phyloP scores from a whole-genome alignment of 92 coral and sea anemone species.

The Porites divaricata region DNA sequence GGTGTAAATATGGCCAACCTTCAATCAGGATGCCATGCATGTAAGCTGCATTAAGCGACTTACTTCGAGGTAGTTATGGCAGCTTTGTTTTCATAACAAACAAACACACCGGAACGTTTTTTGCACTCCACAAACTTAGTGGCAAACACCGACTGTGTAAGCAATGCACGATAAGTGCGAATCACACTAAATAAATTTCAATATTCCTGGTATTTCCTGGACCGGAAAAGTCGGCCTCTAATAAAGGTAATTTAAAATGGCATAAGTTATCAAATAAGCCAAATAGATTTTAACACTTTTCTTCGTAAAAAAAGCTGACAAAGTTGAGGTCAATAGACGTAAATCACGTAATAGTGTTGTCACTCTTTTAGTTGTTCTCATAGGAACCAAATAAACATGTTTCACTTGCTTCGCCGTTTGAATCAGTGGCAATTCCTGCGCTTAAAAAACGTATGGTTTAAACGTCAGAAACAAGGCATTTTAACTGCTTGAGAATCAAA shows the following conservation, averaged over 20 bases:
- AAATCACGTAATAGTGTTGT: neutral
- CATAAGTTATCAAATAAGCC: neutral
- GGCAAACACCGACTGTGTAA: neutral
- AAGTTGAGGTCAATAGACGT: slow-evolving; percentile 12
- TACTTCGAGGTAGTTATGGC: neutral
- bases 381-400: neutral
- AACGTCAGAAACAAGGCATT: neutral
- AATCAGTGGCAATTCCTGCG: neutral
- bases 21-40: neutral
- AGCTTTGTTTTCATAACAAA: slow-evolving; percentile 7
- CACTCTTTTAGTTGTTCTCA: slow-evolving; percentile 1
- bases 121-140: neutral
- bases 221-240: slow-evolving; percentile 5
- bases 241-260: neutral
- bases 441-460: neutral
- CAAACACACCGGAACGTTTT: neutral
- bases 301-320: slow-evolving; percentile 4
- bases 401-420: neutral
- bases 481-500: neutral
- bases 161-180: neutral
- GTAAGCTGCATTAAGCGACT: neutral
- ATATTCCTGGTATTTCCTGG: slow-evolving; percentile 38
- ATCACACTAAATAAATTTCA: neutral
- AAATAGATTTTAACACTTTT: slow-evolving; percentile 2
- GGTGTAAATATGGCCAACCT: neutral